Evolutionary conservation across 2,888 invertebrate genomes (phyloP), one percentile per base, ranked within the genome.

Genomic region (Ditula angustiorana): DNA sequence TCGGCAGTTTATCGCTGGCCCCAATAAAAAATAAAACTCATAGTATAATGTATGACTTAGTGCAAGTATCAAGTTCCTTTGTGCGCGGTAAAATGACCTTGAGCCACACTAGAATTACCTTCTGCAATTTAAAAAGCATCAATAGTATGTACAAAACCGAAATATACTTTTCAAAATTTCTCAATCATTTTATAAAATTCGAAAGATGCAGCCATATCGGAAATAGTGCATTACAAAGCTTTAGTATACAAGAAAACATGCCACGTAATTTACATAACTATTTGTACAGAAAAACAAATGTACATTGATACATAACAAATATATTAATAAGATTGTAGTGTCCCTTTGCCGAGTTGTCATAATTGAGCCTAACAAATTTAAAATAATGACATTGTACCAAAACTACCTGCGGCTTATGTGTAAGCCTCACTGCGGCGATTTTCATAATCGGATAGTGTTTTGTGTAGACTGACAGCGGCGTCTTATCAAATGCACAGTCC

Each of bases 191-290:
- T 19, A 33, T 26, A 13, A 44, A 35, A 44, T 16, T 46, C 3
- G 33, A 61, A 64, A 41, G 46, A 57, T 57, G 57, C 46, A 59
- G 58, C 46, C 16, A 37, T 41, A 50, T 57, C 33, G 24, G 61
- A 76, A 73, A 79, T 85, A 82, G 87, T 88, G 88, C 87, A 85
- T 82, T 73, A 75, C 75, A 79, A 61, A 67, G 67, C 67, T 83
- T 41, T 83, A 85, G 71, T 74, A 81, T 82, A 85, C 82, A 87
- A 80, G 77, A 77, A 82, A 81, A 81, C 79, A 87, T 81, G 86
- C 81, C 80, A 87, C 81, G 76, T 77, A 84, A 83, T 82, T 77
- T 82, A 85, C 76, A 81, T 73, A 77, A 79, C 76, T 79, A 86
- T 73, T 72, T 86, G 83, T 88, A 86, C 86, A 81, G 75, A 73